Conservation (phyloP, 2,888 invertebrate genomes). For the Archaeoteleia sp. region DNA sequence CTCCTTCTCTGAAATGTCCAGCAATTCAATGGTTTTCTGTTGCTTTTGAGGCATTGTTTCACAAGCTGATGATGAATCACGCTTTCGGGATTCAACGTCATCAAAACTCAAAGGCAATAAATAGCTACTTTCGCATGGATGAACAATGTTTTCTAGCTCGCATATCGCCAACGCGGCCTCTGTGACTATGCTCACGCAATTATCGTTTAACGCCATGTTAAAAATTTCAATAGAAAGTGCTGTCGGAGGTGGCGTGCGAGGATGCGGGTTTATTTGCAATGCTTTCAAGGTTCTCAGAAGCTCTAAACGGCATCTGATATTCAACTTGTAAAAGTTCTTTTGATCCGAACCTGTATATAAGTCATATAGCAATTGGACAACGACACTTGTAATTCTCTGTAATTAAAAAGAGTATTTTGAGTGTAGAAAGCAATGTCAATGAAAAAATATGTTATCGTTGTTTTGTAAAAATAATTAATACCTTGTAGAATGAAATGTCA, state of each 20-base stretch:
- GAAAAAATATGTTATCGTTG: conserved; percentile 7
- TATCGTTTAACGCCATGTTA: conserved; percentile 62
- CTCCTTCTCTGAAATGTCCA: not conserved
- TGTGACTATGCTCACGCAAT: conserved; percentile 54
- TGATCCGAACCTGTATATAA: conserved; percentile 59
- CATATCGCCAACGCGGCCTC: conserved; percentile 62
- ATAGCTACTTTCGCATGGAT: conserved; percentile 65
- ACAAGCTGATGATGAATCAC: not conserved
- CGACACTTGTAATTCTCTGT: conserved; percentile 60
- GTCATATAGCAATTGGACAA: conserved; percentile 62
- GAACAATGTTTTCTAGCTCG: conserved; percentile 65
- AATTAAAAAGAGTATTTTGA: conserved; percentile 48
- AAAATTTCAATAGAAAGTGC: conserved; percentile 67
- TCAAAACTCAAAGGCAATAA: conserved; percentile 43
- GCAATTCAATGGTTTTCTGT: not conserved
- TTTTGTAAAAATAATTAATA: conserved; percentile 40
- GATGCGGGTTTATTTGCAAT: conserved; percentile 64
- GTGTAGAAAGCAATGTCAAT: not conserved
- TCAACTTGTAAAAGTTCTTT: conserved; percentile 56
- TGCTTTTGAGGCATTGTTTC: conserved; percentile 15
- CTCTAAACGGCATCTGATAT: conserved; percentile 61
- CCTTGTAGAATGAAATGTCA: conserved; percentile 62
- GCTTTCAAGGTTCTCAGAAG: conserved; percentile 62
- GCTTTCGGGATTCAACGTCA: conserved; percentile 4
- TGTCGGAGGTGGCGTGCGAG: conserved; percentile 59